These are phyloP conservation scores for Oceanodroma leucorhoa DNA, from an alignment of 2,797 vertebrate genomes.

Conservation along the genomic window DNA sequence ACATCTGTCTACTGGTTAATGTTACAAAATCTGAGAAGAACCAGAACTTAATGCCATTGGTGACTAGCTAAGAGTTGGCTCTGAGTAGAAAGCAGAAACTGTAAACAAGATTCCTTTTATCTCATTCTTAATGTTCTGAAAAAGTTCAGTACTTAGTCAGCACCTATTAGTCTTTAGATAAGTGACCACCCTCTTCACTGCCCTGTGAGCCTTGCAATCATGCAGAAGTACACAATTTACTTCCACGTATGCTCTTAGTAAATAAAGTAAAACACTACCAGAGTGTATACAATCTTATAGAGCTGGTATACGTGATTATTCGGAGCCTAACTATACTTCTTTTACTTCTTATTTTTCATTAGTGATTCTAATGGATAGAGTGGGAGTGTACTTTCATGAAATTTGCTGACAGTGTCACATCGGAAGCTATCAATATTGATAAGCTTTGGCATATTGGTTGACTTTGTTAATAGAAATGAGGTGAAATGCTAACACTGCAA, in stretches of 20 bases:
- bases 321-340: background rate
- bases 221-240: background rate
- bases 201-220: background rate
- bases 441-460: background rate
- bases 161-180: background rate
- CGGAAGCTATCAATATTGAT: background rate
- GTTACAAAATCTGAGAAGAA: background rate
- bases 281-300: background rate
- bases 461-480: background rate
- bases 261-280: background rate
- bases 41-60: background rate
- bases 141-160: background rate
- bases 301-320: background rate
- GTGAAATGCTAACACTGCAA: background rate
- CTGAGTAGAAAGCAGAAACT: background rate
- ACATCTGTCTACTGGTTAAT: background rate
- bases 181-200: background rate
- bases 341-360: background rate
- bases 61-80: background rate
- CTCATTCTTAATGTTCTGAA: background rate
- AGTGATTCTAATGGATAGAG: background rate
- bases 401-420: background rate
- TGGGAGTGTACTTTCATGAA: background rate
- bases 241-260: background rate
- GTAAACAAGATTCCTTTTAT: background rate